Conservation (phyloP, 2,113 vertebrate species). For the Pungitius pungitius region DNA sequence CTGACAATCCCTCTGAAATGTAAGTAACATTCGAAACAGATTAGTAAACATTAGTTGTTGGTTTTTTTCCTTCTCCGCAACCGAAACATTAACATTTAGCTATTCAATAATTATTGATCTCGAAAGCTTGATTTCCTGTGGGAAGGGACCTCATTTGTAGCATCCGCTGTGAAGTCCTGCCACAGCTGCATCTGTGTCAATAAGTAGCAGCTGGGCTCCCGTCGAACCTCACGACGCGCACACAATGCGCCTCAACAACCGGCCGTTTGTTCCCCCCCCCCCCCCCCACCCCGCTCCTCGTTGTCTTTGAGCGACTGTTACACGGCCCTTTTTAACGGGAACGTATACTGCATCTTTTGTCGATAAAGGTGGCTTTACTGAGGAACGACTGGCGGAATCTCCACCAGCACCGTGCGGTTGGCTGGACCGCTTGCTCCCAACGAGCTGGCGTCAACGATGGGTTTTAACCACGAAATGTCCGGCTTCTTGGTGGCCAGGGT, state of each 20-base stretch:
- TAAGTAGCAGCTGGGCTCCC: conserved; percentile 26
- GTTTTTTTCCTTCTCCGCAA: not conserved
- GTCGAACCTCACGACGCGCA: conserved; percentile 3
- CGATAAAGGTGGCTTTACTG: not conserved
- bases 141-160: not conserved
- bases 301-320: conserved; percentile 1
- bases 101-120: not conserved
- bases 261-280: conserved; percentile 18
- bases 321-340: too few species aligned
- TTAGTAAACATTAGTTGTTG: not conserved
- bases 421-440: not conserved
- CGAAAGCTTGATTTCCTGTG: not conserved
- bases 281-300: conserved; percentile 11
- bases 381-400: not conserved
- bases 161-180: conserved; percentile 20
- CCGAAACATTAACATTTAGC: not conserved
- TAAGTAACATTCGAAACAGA: not conserved
- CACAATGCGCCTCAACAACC: conserved; percentile 10
- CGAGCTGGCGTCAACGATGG: not conserved
- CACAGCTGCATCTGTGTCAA: conserved; percentile 42
- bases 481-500: not conserved
- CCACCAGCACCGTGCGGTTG: not conserved
- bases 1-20: conserved; percentile 7
- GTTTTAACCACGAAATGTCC: not conserved
- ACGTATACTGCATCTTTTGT: not conserved